Percentiles rank a stretch among this genome's conserved stretches.
Evolutionary conservation across 2,113 vertebrate genomes (phyloP).

Genomic region (Pluvianellus socialis): DNA sequence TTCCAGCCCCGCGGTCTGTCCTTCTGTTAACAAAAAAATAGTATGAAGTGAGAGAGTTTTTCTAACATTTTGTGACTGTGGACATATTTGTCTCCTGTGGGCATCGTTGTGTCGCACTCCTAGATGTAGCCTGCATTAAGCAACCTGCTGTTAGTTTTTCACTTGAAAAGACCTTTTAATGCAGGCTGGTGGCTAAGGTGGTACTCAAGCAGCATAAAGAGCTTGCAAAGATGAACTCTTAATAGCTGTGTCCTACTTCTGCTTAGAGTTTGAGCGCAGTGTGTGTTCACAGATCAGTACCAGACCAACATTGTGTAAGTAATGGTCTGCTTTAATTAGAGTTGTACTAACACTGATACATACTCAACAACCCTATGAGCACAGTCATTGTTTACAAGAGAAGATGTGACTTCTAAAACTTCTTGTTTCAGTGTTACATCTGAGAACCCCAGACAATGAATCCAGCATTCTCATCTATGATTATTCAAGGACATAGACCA

Average conservation of each 20-base stretch:
- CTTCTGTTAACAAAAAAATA: not conserved
- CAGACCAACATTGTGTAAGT: not conserved
- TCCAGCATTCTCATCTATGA: not conserved
- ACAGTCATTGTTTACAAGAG: not conserved
- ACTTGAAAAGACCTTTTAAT: not conserved
- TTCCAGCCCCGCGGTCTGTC: not conserved
- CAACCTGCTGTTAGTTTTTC: not conserved
- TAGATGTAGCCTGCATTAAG: not conserved
- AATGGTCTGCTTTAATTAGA: not conserved
- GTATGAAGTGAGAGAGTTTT: not conserved
- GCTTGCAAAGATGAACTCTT: not conserved
- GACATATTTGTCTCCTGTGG: not conserved
- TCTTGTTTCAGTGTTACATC: not conserved
- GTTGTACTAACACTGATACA: not conserved
- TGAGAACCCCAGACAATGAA: not conserved
- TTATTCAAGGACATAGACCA: not conserved
- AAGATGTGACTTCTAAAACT: not conserved
- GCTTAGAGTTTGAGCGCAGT: not conserved
- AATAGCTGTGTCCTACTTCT: not conserved
- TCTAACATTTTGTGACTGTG: not conserved
- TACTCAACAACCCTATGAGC: not conserved
- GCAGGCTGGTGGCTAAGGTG: not conserved
- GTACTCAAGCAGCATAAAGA: not conserved
- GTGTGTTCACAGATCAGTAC: not conserved
- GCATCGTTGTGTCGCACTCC: accelerated